These are phyloP conservation scores for Erynnis tages DNA, from an alignment of 2,888 invertebrate genomes.

Conservation along the genomic window DNA sequence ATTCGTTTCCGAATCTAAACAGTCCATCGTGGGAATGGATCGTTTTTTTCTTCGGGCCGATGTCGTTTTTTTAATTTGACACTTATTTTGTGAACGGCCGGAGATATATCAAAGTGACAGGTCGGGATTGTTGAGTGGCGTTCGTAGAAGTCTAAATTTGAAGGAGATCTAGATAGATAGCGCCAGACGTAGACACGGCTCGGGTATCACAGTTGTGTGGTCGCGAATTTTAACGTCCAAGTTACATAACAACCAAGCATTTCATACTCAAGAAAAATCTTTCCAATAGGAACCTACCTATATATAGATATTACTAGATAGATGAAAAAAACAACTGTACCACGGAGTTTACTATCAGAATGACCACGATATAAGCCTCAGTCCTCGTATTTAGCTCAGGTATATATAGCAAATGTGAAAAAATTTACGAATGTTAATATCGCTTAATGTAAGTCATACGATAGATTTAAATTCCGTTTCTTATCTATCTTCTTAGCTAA, in stretches of 20 bases:
- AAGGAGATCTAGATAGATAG: conserved; percentile 23
- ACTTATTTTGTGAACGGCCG: conserved; percentile 34
- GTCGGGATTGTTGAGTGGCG: conserved; percentile 23
- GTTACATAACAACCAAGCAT: background rate
- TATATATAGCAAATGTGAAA: too few species aligned
- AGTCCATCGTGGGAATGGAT: conserved; percentile 39
- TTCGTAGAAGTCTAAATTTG: conserved; percentile 28
- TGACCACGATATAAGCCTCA: too few species aligned
- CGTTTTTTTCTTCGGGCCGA: conserved; percentile 26
- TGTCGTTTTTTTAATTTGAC: conserved; percentile 36
- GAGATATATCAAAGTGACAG: conserved; percentile 26
- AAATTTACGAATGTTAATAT: too few species aligned
- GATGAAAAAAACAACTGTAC: too few species aligned
- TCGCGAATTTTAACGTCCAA: conserved; percentile 1
- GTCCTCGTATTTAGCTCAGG: too few species aligned
- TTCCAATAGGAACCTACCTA: too few species aligned
- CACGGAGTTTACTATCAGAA: too few species aligned
- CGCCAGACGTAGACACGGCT: conserved; percentile 14
- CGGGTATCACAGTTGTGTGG: conserved; percentile 9
- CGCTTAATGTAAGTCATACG: too few species aligned
- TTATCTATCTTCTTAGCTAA: too few species aligned
- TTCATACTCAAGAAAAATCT: too few species aligned
- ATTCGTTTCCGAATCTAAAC: conserved; percentile 35
- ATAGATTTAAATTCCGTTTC: too few species aligned
- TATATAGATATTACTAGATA: too few species aligned